Evolutionary conservation across 2,888 invertebrate species (phyloP).

Genomic region (Platerodrilus igneus): DNA sequence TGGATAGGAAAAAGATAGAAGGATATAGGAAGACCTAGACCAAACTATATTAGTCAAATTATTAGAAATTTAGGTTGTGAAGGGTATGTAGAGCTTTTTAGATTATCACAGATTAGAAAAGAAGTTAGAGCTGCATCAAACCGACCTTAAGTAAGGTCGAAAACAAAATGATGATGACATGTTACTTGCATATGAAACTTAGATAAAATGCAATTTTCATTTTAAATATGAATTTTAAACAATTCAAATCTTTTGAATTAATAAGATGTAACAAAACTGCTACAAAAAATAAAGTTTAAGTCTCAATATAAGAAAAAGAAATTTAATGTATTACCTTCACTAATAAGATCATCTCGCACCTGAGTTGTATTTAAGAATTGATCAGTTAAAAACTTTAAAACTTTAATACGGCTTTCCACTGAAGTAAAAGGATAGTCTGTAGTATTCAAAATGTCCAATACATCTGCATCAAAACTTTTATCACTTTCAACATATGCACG

Average conservation of each 20-base stretch:
- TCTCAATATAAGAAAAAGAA: slow-evolving; percentile 1
- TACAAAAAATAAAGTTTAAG: slow-evolving; percentile 5
- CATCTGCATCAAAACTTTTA: slow-evolving; percentile 67
- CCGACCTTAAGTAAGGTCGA: no score
- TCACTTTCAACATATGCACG: slow-evolving; percentile 90
- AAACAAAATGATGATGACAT: no score
- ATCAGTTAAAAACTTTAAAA: slow-evolving; percentile 89
- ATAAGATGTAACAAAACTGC: not conserved
- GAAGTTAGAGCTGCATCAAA: no score
- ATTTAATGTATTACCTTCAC: slow-evolving; percentile 66
- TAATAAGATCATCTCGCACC: slow-evolving; percentile 87
- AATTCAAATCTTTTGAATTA: not conserved
- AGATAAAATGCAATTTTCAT: not conserved
- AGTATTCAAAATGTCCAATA: slow-evolving; percentile 64
- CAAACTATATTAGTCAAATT: no score
- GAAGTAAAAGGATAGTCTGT: slow-evolving; percentile 86
- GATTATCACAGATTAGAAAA: no score
- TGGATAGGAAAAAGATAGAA: no score
- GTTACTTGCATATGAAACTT: no score
- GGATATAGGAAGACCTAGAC: no score
- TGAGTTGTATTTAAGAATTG: slow-evolving; percentile 90
- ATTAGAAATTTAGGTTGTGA: no score
- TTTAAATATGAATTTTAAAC: not conserved
- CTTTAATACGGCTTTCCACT: slow-evolving; percentile 71
- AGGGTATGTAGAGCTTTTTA: no score